Evolutionary conservation across 2,888 invertebrate species (phyloP).

Genomic region (Argynnis bischoffii): DNA sequence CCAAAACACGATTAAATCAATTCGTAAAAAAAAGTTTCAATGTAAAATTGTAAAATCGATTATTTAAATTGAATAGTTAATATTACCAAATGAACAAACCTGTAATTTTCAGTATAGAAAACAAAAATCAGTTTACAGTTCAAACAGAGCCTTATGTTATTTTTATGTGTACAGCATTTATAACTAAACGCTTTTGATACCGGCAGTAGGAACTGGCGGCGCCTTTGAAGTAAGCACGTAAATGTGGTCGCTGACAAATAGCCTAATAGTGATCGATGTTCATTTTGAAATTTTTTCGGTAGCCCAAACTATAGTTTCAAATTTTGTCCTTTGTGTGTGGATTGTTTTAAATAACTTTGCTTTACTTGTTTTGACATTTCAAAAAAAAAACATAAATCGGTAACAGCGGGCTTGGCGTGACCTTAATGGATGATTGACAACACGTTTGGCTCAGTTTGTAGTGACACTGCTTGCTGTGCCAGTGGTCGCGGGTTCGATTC

Average conservation of each 20-base stretch:
- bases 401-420: too few species aligned
- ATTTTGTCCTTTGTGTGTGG: background rate
- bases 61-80: too few species aligned
- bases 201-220: constrained; percentile 35
- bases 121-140: background rate
- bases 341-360: background rate
- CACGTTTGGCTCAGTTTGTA: too few species aligned
- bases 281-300: constrained; percentile 27
- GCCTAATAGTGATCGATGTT: constrained; percentile 48
- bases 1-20: too few species aligned
- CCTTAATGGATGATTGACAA: too few species aligned
- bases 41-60: too few species aligned
- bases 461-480: too few species aligned
- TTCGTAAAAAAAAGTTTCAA: too few species aligned
- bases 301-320: background rate
- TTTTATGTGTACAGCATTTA: constrained; percentile 41
- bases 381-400: background rate
- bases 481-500: too few species aligned
- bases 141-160: constrained; percentile 30
- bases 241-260: constrained; percentile 66
- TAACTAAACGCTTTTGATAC: constrained; percentile 54
- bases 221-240: constrained; percentile 69
- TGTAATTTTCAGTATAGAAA: background rate
- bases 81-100: too few species aligned
- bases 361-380: constrained; percentile 32